phyloP scores from a whole-genome alignment of 2,888 invertebrate species.

The Hemicrepidius hirtus region DNA sequence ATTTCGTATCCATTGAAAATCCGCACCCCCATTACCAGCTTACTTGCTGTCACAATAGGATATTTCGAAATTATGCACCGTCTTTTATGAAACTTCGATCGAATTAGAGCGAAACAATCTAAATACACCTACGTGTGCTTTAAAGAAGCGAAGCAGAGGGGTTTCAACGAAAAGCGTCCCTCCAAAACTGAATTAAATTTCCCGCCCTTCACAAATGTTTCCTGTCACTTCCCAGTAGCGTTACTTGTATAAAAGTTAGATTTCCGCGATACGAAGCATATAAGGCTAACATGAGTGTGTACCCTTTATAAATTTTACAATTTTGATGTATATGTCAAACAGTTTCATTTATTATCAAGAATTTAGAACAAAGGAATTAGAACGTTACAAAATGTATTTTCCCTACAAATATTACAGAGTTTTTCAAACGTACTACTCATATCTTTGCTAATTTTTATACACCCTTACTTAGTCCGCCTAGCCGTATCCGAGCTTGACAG shows the following conservation, averaged over 20 bases:
- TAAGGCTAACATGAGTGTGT: not conserved
- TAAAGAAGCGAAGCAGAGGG: not conserved
- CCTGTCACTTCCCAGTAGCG: constrained; percentile 5
- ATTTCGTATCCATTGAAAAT: constrained; percentile 37
- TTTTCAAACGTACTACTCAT: too few species aligned
- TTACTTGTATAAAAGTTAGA: constrained; percentile 8
- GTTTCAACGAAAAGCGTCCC: constrained; percentile 13
- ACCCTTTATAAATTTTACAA: too few species aligned
- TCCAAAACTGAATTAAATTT: constrained; percentile 24
- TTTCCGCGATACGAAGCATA: not conserved
- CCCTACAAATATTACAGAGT: too few species aligned
- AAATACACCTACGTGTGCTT: not conserved
- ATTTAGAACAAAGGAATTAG: too few species aligned
- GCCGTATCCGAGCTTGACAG: too few species aligned
- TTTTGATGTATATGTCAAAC: too few species aligned
- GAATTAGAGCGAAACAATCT: constrained; percentile 25
- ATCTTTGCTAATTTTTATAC: too few species aligned
- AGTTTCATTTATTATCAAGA: too few species aligned
- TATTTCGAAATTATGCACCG: constrained; percentile 12
- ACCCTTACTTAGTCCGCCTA: too few species aligned
- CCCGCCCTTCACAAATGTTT: constrained; percentile 12
- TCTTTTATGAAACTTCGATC: constrained; percentile 27
- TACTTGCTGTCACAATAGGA: constrained; percentile 1
- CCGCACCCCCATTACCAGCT: constrained; percentile 29
- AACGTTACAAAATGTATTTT: too few species aligned